These are phyloP conservation scores for Pantelozetes paolii DNA, from an alignment of 2,888 invertebrate genomes.

Conservation along the genomic window DNA sequence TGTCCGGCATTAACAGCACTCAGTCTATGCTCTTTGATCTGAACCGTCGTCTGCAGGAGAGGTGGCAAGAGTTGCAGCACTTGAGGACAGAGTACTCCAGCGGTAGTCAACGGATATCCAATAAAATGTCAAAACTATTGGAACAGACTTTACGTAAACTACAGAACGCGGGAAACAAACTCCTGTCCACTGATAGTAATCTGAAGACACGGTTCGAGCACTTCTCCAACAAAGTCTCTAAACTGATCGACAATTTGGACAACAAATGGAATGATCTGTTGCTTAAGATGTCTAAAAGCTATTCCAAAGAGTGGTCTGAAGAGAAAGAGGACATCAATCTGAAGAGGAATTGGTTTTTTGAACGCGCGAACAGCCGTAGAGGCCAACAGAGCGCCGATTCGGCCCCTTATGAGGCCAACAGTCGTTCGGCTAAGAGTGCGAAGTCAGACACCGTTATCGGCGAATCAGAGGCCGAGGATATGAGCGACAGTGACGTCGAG, in stretches of 20 bases:
- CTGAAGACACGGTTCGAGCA: slow-evolving; percentile 11
- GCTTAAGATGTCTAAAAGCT: slow-evolving; percentile 27
- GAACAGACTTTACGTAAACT: slow-evolving; percentile 25
- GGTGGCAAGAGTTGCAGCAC: slow-evolving; percentile 29
- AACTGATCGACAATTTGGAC: slow-evolving; percentile 26
- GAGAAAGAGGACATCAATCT: background rate
- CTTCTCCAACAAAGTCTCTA: background rate
- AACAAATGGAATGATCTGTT: slow-evolving; percentile 39
- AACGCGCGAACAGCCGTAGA: slow-evolving; percentile 2
- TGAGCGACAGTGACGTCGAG: background rate
- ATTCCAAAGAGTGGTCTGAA: background rate
- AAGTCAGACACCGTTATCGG: background rate
- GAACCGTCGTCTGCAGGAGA: slow-evolving; percentile 19
- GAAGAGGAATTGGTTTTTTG: slow-evolving; percentile 25
- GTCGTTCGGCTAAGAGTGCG: background rate
- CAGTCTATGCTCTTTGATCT: background rate
- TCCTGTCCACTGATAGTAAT: slow-evolving; percentile 12
- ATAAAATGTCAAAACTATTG: slow-evolving; percentile 34
- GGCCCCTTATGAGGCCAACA: background rate
- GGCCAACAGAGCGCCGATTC: slow-evolving; percentile 2
- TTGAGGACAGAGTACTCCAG: background rate
- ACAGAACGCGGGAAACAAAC: slow-evolving; percentile 24
- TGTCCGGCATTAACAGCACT: background rate
- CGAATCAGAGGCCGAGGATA: background rate
- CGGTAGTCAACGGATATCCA: slow-evolving; percentile 6